Evolutionary conservation across 2,888 invertebrate genomes (phyloP).

Genomic region (Latrodectus hesperus): DNA sequence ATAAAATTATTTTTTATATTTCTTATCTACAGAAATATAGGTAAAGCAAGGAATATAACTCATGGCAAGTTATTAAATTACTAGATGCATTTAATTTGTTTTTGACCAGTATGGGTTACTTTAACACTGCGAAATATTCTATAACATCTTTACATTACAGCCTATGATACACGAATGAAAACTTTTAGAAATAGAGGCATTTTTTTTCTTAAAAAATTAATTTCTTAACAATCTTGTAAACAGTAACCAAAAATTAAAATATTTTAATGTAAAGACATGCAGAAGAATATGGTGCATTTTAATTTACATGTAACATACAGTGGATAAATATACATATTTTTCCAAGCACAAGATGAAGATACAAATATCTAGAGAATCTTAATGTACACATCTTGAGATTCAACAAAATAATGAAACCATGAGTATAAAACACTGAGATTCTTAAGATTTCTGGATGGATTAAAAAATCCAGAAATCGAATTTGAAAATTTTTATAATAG

Average conservation of each 20-base stretch:
- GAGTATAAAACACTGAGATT: conserved; percentile 46
- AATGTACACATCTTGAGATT: neutral
- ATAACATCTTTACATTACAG: too few relatives aligned
- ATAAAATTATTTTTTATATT: too few relatives aligned
- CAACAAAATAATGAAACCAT: conserved; percentile 22
- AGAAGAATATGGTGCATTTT: conserved; percentile 40
- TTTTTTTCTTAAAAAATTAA: too few relatives aligned
- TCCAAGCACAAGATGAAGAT: conserved; percentile 5
- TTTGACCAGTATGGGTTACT: too few relatives aligned
- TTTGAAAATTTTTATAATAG: conserved; percentile 15
- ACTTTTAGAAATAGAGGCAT: too few relatives aligned
- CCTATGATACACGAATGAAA: too few relatives aligned
- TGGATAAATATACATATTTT: conserved; percentile 3
- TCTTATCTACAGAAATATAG: too few relatives aligned
- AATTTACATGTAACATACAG: conserved; percentile 40
- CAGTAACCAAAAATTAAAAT: neutral
- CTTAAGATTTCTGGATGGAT: conserved; percentile 17
- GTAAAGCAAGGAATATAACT: too few relatives aligned
- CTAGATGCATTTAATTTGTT: too few relatives aligned
- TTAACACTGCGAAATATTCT: too few relatives aligned
- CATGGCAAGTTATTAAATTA: too few relatives aligned
- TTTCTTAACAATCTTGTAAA: too few relatives aligned
- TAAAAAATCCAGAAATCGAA: conserved; percentile 22
- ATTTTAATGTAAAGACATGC: neutral
- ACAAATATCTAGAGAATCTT: neutral